Percentiles rank a stretch among this genome's conserved stretches.
Conservation (phyloP, 2,113 vertebrate species). For the Periophthalmodon schlosseri region DNA sequence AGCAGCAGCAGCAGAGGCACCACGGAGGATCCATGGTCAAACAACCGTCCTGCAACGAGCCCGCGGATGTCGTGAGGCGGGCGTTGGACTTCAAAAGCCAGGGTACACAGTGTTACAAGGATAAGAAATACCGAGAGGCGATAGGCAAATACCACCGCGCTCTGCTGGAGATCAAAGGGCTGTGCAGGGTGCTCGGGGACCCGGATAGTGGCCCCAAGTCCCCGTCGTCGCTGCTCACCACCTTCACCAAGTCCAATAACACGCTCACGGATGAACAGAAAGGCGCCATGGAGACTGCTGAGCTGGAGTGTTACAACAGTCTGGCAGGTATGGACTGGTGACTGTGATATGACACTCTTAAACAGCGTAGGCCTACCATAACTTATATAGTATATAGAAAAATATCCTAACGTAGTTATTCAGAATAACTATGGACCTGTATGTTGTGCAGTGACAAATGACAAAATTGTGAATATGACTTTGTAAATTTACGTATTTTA, state of each 20-base stretch:
- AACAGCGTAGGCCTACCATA: no score
- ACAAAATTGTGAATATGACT: no score
- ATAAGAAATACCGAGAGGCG: slow-evolving; percentile 98
- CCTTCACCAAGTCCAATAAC: slow-evolving; percentile 67
- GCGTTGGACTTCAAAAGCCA: slow-evolving; percentile 95
- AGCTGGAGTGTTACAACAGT: slow-evolving; percentile 98
- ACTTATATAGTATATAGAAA: no score
- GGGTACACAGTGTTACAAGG: slow-evolving; percentile 97
- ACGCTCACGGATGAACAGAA: slow-evolving; percentile 90
- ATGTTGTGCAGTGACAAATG: no score
- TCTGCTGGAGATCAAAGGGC: slow-evolving; percentile 93
- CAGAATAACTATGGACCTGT: no score
- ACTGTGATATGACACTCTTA: no score
- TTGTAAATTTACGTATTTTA: background rate
- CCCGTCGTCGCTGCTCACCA: slow-evolving; percentile 64
- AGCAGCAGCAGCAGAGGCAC: slow-evolving; percentile 63
- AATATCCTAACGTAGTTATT: no score
- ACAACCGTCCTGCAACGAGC: slow-evolving; percentile 70
- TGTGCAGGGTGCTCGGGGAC: slow-evolving; percentile 83
- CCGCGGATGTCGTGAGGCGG: slow-evolving; percentile 83
- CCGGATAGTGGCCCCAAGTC: slow-evolving; percentile 74
- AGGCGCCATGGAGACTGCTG: slow-evolving; percentile 89
- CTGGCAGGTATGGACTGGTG: slow-evolving; percentile 82
- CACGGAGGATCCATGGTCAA: slow-evolving; percentile 68
- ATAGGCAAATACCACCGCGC: slow-evolving; percentile 98